phyloP scores from a whole-genome alignment of 1,140 invertebrate genomes.

The Aphis gossypii region DNA sequence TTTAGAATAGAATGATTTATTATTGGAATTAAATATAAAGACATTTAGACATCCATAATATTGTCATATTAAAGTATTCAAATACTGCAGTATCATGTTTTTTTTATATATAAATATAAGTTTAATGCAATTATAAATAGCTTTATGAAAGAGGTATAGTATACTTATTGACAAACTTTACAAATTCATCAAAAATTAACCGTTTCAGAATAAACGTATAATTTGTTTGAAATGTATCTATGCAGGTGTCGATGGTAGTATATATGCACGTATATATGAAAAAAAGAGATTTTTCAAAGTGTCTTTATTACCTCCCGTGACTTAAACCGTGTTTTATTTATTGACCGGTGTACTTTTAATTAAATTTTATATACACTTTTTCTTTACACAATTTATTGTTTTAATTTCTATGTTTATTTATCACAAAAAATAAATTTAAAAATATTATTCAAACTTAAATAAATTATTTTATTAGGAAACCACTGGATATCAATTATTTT shows the following conservation, averaged over 20 bases:
- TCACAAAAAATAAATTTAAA: not conserved
- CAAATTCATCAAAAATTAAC: not conserved
- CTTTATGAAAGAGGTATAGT: not conserved
- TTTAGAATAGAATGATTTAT: not conserved
- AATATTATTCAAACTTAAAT: not conserved
- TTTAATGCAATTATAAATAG: not conserved
- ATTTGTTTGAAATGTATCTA: not conserved
- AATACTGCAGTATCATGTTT: not conserved
- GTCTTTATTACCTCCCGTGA: constrained; percentile 4
- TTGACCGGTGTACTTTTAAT: not conserved
- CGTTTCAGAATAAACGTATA: not conserved
- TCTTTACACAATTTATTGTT: not conserved
- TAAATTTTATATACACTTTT: not conserved
- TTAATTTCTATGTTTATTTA: not conserved
- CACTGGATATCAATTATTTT: not conserved
- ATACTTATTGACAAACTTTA: not conserved
- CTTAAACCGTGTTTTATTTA: constrained; percentile 17
- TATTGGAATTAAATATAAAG: not conserved
- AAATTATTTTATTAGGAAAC: not conserved
- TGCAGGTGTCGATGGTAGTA: not conserved
- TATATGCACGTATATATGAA: not conserved
- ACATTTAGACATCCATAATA: not conserved
- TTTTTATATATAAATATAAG: not conserved
- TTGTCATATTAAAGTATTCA: not conserved
- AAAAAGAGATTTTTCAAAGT: not conserved